A percentile compares a stretch with the other conserved stretches of the same genome.
Conservation (phyloP, 2,113 vertebrate genomes). For the Bos taurus region DNA sequence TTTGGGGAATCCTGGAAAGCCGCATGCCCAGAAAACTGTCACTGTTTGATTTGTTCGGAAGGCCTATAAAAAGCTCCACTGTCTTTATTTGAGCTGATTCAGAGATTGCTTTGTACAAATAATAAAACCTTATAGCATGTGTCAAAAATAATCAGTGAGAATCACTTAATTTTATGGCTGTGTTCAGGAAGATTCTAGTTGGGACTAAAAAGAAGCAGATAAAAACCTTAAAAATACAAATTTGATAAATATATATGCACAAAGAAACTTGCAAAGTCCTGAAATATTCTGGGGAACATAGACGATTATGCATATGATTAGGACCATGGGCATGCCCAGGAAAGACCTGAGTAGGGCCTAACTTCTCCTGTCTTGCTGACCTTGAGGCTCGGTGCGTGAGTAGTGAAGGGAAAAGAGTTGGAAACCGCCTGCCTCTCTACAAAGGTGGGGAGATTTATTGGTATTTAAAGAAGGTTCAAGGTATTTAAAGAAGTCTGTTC, state of each 20-base stretch:
- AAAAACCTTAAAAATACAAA: background rate
- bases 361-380: background rate
- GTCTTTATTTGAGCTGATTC: background rate
- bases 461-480: background rate
- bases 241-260: background rate
- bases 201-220: background rate
- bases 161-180: background rate
- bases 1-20: background rate
- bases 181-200: background rate
- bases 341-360: background rate
- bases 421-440: background rate
- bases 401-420: background rate
- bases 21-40: background rate
- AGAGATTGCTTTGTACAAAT: background rate
- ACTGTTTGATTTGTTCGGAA: background rate
- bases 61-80: background rate
- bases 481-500: too few relatives aligned
- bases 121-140: background rate
- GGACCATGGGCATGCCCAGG: background rate
- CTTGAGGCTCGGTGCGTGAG: accelerated
- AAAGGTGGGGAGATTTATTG: background rate
- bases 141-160: background rate
- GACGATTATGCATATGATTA: background rate
- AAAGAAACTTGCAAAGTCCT: background rate
- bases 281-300: background rate